Percentiles rank a stretch among this genome's conserved stretches.
These are phyloP conservation scores for Drosophila longiperda DNA, from an alignment of 2,888 invertebrate species.

Conservation along the genomic window DNA sequence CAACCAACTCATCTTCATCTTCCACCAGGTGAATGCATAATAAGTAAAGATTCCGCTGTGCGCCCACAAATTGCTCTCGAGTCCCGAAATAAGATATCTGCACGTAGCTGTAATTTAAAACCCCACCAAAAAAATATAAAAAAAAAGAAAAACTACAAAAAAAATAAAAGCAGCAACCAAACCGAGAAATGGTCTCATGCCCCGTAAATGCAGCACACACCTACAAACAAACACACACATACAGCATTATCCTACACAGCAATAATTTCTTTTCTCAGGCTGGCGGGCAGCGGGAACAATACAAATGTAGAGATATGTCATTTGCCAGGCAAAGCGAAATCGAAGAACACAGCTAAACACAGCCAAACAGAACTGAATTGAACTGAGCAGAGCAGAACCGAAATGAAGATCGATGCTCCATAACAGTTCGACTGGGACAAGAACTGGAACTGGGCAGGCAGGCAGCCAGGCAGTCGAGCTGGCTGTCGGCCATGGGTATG, in stretches of 20 bases:
- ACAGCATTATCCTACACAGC: constrained; percentile 65
- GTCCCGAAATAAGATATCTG: constrained; percentile 78
- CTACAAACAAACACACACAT: constrained; percentile 31
- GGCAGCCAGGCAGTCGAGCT: constrained; percentile 26
- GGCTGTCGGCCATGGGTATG: constrained; percentile 12
- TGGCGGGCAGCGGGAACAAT: constrained; percentile 46
- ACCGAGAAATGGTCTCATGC: constrained; percentile 46
- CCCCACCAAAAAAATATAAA: constrained; percentile 41
- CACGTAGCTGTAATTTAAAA: constrained; percentile 80
- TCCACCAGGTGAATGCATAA: constrained; percentile 53
- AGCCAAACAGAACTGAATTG: constrained; percentile 16
- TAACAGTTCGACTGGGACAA: constrained; percentile 54
- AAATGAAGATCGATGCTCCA: constrained; percentile 77
- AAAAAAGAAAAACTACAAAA: constrained; percentile 29
- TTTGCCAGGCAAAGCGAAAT: constrained; percentile 71
- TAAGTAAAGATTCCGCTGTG: constrained; percentile 32
- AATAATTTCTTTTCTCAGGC: constrained; percentile 69
- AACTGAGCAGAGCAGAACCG: constrained; percentile 23
- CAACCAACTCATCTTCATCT: constrained; percentile 46
- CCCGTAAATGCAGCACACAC: constrained; percentile 28
- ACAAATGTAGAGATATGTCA: constrained; percentile 75
- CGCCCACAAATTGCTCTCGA: constrained; percentile 58
- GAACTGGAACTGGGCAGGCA: constrained; percentile 42
- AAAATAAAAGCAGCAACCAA: constrained; percentile 37
- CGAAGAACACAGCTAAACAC: constrained; percentile 49